phyloP scores from a whole-genome alignment of 1,140 invertebrate genomes.

The Scaptomyza montana region DNA sequence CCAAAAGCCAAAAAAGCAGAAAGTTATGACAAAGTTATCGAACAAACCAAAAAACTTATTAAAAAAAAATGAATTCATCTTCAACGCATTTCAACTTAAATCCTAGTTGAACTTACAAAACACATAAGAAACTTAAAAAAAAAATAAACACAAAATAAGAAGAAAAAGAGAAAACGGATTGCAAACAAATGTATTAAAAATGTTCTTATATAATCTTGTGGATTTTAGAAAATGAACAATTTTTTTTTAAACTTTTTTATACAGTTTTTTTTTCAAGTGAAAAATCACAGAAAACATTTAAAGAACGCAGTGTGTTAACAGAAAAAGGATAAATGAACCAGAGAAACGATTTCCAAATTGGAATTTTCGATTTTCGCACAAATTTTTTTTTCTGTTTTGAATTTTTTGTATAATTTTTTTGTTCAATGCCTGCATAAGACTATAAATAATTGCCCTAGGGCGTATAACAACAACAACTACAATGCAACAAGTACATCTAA shows the following conservation, averaged over 20 bases:
- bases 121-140: conserved; percentile 31
- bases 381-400: conserved; percentile 46
- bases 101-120: conserved; percentile 42
- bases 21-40: conserved; percentile 15
- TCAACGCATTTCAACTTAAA: conserved; percentile 30
- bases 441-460: conserved; percentile 68
- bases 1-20: conserved; percentile 6
- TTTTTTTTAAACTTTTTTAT: conserved; percentile 58
- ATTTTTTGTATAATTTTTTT: conserved; percentile 45
- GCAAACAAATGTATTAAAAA: conserved; percentile 32
- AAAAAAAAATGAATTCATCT: not conserved
- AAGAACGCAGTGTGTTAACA: conserved; percentile 22
- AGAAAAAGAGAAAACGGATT: conserved; percentile 8
- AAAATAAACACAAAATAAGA: not conserved
- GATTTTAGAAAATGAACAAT: conserved; percentile 16
- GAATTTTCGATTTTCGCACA: conserved; percentile 25
- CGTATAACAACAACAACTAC: conserved; percentile 36
- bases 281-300: conserved; percentile 28
- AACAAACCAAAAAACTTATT: conserved; percentile 22
- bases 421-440: conserved; percentile 49
- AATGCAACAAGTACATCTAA: conserved; percentile 6
- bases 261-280: conserved; percentile 68
- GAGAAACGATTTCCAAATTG: conserved; percentile 27
- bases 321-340: not conserved
- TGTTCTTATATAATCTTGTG: conserved; percentile 61